A percentile compares a stretch with the other conserved stretches of the same genome.
phyloP scores from a whole-genome alignment of 92 coral and sea anemone species.

The Isaurus tuberculatus region DNA sequence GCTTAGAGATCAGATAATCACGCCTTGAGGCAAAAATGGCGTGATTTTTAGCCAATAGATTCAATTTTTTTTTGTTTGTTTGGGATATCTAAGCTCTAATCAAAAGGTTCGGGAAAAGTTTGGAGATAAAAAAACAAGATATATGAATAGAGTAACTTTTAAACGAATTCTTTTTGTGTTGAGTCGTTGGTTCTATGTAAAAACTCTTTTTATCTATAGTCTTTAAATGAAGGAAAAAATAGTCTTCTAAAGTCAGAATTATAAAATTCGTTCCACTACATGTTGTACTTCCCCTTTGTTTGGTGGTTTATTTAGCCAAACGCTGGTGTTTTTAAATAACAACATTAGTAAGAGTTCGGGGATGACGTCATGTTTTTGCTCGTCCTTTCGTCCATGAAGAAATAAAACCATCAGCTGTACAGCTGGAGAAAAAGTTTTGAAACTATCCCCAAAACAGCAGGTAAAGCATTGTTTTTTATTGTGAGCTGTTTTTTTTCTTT shows the following conservation, averaged over 20 bases:
- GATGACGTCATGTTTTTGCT: conserved; percentile 51
- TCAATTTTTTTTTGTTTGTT: background rate
- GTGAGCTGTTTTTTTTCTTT: conserved; percentile 5
- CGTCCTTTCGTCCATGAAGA: conserved; percentile 35
- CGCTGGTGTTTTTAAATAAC: conserved; percentile 46
- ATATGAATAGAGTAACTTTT: background rate
- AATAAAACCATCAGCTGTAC: conserved; percentile 24
- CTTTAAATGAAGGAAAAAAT: background rate
- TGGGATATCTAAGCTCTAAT: background rate
- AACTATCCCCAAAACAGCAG: conserved; percentile 49
- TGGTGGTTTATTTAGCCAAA: conserved; percentile 27
- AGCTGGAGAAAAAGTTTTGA: conserved; percentile 23
- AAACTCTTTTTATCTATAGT: background rate
- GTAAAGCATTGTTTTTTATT: conserved; percentile 22
- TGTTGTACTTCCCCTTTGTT: background rate
- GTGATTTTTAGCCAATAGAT: conserved; percentile 40
- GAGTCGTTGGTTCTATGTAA: background rate
- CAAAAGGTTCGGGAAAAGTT: background rate
- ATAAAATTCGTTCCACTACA: background rate
- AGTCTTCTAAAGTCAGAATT: background rate
- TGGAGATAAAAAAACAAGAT: background rate
- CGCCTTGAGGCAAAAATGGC: conserved; percentile 16
- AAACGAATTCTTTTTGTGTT: background rate
- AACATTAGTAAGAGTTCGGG: conserved; percentile 12
- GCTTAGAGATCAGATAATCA: conserved; percentile 41